Base-by-base conservation (phyloP, 2,797 vertebrate genomes). In the Myiotriccus ornatus region DNA sequence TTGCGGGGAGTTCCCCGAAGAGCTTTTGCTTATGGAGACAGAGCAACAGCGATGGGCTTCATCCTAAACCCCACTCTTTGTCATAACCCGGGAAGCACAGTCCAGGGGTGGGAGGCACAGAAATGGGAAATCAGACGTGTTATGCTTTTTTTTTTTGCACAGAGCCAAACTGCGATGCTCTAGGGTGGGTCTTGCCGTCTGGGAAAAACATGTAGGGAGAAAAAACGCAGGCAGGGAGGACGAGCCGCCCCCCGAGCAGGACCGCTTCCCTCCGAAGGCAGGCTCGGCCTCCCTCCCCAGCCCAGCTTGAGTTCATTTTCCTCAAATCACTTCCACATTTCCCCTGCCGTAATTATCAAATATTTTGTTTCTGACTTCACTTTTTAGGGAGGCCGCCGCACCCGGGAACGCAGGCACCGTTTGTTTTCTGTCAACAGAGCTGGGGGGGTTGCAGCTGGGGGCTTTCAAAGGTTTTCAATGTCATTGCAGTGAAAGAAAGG, bases 241-340 rank as follows among this genome's bases (percentile, higher is more conserved):
- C n/a, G 46, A 84, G 77, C 59, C 43, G 13, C 60, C 30, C 37
- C 78, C 62, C 76, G 78, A 93, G 70, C 43, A 76, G 95, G 95
- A 97, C 80, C n/a, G 52, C 90, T 95, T 96, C 89, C 92, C 95
- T 93, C 95, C 64, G 32, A 95, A 93, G 82, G 85, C 84, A 68
- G 80, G 93, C 95, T 97, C 97, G 88, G 97, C 96, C 95, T 93
- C 95, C 93, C 95, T 95, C 96, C 93, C 91, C 96, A 93, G 96
- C 96, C 73, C 95, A 96, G 95, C 94, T 94, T 96, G 95, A 95
- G 89, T 83, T 96, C 75, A 93, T 95, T 97, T 95, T 91, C 96
- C 95, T 92, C 97, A 98, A 96, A 98, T 98, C 97, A 96, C 95
- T 98, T 97, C 97, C 98, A 98, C 97, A 98, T 98, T 98, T 93